Percentiles rank a stretch among this genome's conserved stretches.
These are phyloP conservation scores for Pardalotus punctatus DNA, from an alignment of 2,113 vertebrate genomes.

Conservation along the genomic window DNA sequence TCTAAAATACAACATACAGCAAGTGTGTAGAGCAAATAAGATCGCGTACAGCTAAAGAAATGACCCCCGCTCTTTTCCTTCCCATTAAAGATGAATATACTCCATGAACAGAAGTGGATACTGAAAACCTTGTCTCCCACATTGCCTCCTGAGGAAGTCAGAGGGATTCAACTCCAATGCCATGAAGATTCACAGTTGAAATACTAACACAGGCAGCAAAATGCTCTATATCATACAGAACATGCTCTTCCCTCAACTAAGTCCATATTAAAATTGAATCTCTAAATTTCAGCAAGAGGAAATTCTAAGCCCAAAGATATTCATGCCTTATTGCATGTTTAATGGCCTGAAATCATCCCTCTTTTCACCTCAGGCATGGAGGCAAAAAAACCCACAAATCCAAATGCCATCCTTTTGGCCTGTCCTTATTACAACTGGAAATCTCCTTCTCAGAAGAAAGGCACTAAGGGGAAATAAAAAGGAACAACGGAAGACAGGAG, in stretches of 20 bases:
- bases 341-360: not conserved
- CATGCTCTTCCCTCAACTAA: not conserved
- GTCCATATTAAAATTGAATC: not conserved
- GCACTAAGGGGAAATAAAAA: not conserved
- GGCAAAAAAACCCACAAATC: not conserved
- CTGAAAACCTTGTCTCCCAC: not conserved
- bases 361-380: not conserved
- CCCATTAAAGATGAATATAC: not conserved
- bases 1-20: not conserved
- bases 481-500: not conserved
- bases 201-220: not conserved
- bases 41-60: not conserved
- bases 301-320: not conserved
- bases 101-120: not conserved
- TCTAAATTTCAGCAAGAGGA: not conserved
- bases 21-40: not conserved
- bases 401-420: not conserved
- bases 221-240: not conserved
- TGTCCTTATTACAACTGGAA: not conserved
- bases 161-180: not conserved
- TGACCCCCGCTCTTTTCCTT: not conserved
- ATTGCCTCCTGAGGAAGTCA: not conserved
- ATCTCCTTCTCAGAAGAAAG: not conserved
- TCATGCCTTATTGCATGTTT: not conserved
- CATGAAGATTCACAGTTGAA: not conserved